These are phyloP conservation scores for Melanotus villosus DNA, from an alignment of 2,888 invertebrate species.

Conservation along the genomic window DNA sequence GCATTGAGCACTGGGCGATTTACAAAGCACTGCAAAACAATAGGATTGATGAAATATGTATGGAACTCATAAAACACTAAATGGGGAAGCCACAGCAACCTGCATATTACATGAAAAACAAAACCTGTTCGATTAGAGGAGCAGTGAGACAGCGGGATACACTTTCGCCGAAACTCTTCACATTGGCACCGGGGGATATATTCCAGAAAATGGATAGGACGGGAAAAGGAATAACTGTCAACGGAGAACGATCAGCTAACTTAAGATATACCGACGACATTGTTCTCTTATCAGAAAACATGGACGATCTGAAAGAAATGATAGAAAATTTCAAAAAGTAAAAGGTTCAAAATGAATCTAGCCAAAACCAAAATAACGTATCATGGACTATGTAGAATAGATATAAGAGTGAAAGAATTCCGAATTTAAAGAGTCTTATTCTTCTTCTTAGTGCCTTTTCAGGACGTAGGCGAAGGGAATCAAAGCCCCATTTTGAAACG, in stretches of 20 bases:
- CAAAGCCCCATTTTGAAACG: no score
- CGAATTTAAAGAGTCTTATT: no score
- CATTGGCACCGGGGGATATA: not conserved
- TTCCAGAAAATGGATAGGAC: not conserved
- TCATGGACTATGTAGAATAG: not conserved
- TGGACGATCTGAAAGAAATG: not conserved
- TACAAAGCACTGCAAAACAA: not conserved
- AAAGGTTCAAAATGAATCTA: not conserved
- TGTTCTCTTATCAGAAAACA: not conserved
- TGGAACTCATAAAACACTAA: slow-evolving; percentile 5
- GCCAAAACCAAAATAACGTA: not conserved
- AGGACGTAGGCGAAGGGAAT: no score
- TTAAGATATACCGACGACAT: not conserved
- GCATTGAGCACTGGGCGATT: not conserved
- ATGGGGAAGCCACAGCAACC: slow-evolving; percentile 2
- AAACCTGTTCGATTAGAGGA: not conserved
- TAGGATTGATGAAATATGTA: not conserved
- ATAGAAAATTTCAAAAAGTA: slow-evolving; percentile 1
- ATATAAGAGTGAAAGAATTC: not conserved
- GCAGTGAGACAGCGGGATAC: not conserved
- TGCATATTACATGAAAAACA: not conserved
- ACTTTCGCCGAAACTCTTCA: not conserved
- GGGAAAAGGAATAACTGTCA: not conserved
- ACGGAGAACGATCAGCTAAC: not conserved
- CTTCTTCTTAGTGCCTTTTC: no score